Evolutionary conservation across 2,113 vertebrate genomes (phyloP), one percentile per base, ranked within the genome.

Genomic region (human): DNA sequence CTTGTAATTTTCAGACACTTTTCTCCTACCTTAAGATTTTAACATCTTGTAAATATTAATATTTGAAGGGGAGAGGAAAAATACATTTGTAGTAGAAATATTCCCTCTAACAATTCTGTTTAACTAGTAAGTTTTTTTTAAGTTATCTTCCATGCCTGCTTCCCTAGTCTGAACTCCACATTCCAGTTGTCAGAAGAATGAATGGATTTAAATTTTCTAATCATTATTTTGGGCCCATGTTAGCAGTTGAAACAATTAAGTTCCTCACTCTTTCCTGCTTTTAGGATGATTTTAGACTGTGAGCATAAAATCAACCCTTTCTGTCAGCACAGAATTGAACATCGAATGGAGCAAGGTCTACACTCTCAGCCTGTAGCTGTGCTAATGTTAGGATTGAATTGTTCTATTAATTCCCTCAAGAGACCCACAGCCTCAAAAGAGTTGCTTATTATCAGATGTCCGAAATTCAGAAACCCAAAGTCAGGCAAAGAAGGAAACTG

Each of bases 81-180:
- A 78, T 72, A 27, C 8, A 97, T 93, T 98, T 97, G 7, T 96
- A 97, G 94, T 57, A 72, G 17, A 89, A 97, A 59, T 82, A 38
- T 52, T 81, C 48, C 72, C 45, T 78, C 8, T 96, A 87, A 59
- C 78, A 91, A 91, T 95, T 95, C 11, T 83, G 45, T 85, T 94
- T 66, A 45, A 13, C 0, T 2, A 95, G 72, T 86, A 82, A 38
- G 27, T 12, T 57, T 96, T 97, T 40, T 72, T 16, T 8, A 61
- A 86, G 22, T 92, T 64, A 89, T 90, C 43, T 66, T 97, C 83
- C 32, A 38, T 92, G 59, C 9, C 73, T 90, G 14, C 52, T 84
- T 84, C 3, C 8, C 9, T 45, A n/a, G 48, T 30, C 18, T 11
- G 23, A 52, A 52, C 30, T 72, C 45, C 59, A 52, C 79, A 16